These are phyloP conservation scores for Emydura subglobosa DNA, from an alignment of 2,113 vertebrate genomes.

Conservation along the genomic window DNA sequence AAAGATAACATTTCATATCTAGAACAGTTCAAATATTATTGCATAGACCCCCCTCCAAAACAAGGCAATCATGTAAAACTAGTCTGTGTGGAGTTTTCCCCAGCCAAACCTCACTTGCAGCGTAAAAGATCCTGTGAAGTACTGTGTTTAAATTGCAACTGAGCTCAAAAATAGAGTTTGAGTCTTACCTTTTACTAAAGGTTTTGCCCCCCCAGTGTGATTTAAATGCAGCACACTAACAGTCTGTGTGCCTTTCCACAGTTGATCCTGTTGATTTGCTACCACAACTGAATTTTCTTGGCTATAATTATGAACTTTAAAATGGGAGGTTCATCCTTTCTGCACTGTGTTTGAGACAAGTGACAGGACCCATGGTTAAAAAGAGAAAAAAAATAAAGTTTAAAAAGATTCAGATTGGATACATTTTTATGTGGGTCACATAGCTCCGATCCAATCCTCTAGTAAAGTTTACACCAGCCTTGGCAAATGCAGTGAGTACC, in stretches of 20 bases:
- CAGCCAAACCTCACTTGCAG: fast-evolving
- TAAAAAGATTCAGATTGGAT: not conserved
- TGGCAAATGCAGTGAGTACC: no score
- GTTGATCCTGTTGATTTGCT: not conserved
- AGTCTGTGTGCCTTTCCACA: not conserved
- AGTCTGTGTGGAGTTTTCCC: fast-evolving
- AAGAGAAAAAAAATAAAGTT: not conserved
- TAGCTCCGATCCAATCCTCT: not conserved
- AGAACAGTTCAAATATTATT: not conserved
- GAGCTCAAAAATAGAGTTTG: not conserved
- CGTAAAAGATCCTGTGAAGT: no score
- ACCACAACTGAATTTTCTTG: not conserved
- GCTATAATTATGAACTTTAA: not conserved
- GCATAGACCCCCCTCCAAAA: not conserved
- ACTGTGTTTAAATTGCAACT: fast-evolving
- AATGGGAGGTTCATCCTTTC: not conserved
- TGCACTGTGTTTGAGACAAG: not conserved
- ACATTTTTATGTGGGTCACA: not conserved
- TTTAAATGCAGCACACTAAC: fast-evolving
- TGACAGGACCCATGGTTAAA: not conserved
- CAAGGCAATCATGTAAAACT: not conserved
- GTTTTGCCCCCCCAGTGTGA: not conserved
- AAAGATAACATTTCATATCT: fast-evolving
- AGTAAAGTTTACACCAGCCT: not conserved
- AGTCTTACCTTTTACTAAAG: not conserved